A percentile compares a stretch with the other conserved stretches of the same genome.
Conservation (phyloP, 2,888 invertebrate genomes). For the Melanotus villosus region DNA sequence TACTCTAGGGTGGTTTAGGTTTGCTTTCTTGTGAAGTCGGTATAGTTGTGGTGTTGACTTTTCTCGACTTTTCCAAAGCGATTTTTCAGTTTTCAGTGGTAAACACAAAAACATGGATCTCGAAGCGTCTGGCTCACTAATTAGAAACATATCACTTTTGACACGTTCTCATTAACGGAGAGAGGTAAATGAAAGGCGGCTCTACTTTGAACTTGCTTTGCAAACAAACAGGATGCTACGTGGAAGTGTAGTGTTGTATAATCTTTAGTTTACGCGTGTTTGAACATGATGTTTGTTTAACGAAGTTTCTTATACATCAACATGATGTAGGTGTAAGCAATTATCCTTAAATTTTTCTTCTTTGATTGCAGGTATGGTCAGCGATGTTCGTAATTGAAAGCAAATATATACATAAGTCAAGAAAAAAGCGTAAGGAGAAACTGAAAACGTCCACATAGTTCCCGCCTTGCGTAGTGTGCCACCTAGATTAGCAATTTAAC, state of each 20-base stretch:
- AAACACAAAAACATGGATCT: slow-evolving; percentile 27
- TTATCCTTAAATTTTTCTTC: neutral
- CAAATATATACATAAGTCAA: neutral
- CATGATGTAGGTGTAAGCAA: neutral
- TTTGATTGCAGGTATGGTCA: neutral
- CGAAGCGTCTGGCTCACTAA: slow-evolving; percentile 37
- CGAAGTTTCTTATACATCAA: slow-evolving; percentile 1
- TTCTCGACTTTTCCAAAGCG: slow-evolving; percentile 18
- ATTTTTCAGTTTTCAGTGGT: slow-evolving; percentile 28
- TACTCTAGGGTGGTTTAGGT: no score
- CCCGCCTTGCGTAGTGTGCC: neutral
- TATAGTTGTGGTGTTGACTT: slow-evolving; percentile 11
- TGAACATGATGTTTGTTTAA: slow-evolving; percentile 15
- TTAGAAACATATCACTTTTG: slow-evolving; percentile 47
- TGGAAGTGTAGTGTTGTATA: slow-evolving; percentile 27
- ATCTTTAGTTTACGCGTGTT: slow-evolving; percentile 20
- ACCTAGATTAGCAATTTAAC: slow-evolving; percentile 32
- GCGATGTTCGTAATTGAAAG: neutral
- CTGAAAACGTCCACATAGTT: slow-evolving; percentile 14
- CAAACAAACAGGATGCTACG: slow-evolving; percentile 34
- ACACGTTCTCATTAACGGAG: slow-evolving; percentile 46
- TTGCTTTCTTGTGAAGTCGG: no score
- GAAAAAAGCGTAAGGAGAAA: slow-evolving; percentile 10
- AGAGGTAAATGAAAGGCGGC: slow-evolving; percentile 38
- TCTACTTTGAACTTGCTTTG: slow-evolving; percentile 41